Evolutionary conservation across 2,888 invertebrate species (phyloP).

Genomic region (Melanotus villosus): DNA sequence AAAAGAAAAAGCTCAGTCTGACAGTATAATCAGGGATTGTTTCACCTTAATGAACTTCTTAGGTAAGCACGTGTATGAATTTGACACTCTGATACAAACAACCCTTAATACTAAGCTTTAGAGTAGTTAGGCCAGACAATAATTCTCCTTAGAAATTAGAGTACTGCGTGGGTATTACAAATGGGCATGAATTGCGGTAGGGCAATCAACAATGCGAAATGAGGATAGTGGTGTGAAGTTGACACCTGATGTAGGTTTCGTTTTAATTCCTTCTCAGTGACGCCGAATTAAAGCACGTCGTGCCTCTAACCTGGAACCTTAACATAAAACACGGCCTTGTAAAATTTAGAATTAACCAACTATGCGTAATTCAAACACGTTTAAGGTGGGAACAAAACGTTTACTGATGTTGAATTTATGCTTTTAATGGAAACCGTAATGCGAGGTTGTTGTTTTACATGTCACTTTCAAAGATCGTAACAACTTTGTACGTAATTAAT

Average conservation of each 20-base stretch:
- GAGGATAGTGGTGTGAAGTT: slow-evolving; percentile 18
- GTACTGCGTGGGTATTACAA: slow-evolving; percentile 13
- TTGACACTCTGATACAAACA: not conserved
- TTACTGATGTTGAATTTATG: too few species aligned
- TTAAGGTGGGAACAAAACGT: too few species aligned
- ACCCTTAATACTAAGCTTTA: not conserved
- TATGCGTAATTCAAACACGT: not conserved
- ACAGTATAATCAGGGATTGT: too few species aligned
- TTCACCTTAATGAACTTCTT: not conserved
- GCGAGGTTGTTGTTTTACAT: too few species aligned
- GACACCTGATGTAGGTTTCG: slow-evolving; percentile 23
- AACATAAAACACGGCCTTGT: slow-evolving; percentile 1
- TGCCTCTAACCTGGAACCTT: not conserved
- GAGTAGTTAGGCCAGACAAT: not conserved
- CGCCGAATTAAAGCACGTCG: slow-evolving; percentile 1
- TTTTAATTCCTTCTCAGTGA: slow-evolving; percentile 14
- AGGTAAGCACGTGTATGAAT: not conserved
- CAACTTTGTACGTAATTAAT: too few species aligned
- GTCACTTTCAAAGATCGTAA: too few species aligned
- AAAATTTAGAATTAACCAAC: slow-evolving; percentile 10
- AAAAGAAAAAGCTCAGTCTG: too few species aligned
- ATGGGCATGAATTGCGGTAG: slow-evolving; percentile 15
- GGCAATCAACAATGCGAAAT: slow-evolving; percentile 23
- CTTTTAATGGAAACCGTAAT: too few species aligned
- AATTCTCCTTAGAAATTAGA: slow-evolving; percentile 19